These are phyloP conservation scores for Thymelicus acteon DNA, from an alignment of 2,888 invertebrate species.

Conservation along the genomic window DNA sequence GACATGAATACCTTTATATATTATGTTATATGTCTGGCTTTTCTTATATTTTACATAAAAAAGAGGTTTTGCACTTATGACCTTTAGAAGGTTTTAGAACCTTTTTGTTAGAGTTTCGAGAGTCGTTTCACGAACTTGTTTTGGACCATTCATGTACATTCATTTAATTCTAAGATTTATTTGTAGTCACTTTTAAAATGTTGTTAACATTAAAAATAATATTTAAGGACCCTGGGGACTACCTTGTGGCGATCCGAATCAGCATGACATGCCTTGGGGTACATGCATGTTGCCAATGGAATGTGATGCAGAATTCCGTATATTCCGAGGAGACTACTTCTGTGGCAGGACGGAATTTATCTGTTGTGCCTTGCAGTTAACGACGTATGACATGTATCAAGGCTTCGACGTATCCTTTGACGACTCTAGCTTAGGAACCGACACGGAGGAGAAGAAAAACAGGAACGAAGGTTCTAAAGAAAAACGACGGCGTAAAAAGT, in stretches of 20 bases:
- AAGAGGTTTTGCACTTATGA: conserved; percentile 10
- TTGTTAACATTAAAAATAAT: background rate
- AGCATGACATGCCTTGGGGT: conserved; percentile 76
- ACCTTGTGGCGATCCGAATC: conserved; percentile 73
- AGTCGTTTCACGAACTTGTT: too few relatives aligned
- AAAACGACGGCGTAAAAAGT: conserved; percentile 42
- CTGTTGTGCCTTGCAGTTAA: conserved; percentile 66
- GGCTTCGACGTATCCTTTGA: conserved; percentile 71
- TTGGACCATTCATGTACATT: background rate
- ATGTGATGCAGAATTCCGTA: conserved; percentile 69
- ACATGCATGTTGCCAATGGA: conserved; percentile 66
- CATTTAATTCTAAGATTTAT: background rate
- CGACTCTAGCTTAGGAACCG: conserved; percentile 58
- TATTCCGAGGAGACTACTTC: conserved; percentile 69
- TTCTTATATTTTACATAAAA: conserved; percentile 13
- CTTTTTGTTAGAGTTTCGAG: conserved; percentile 17
- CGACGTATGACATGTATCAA: conserved; percentile 69
- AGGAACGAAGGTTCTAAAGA: conserved; percentile 49
- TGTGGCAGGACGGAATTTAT: conserved; percentile 69
- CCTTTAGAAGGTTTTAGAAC: conserved; percentile 14
- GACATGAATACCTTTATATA: background rate
- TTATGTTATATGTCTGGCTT: background rate
- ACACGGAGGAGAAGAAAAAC: conserved; percentile 57
- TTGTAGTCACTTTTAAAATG: too few relatives aligned
- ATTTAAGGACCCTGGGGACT: conserved; percentile 75